Percentiles rank a stretch among this genome's conserved stretches.
These are phyloP conservation scores for Lepeophtheirus nordmannii DNA, from an alignment of 2,888 invertebrate genomes.

Conservation along the genomic window DNA sequence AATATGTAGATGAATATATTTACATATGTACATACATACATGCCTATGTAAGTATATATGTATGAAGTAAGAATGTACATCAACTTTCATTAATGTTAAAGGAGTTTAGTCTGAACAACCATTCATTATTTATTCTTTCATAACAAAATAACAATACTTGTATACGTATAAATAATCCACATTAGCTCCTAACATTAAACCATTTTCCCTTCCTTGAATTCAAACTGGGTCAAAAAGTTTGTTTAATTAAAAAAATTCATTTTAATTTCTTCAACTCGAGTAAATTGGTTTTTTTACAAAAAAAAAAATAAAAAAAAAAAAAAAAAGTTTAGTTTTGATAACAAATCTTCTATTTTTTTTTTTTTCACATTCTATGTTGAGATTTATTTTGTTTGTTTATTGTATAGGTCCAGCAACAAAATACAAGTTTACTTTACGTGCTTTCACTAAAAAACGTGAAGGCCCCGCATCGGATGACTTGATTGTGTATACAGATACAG, in stretches of 20 bases:
- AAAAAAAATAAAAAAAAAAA: background rate
- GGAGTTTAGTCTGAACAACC: too few species aligned
- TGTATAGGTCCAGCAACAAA: too few species aligned
- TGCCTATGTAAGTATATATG: background rate
- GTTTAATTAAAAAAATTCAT: background rate
- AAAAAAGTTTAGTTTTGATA: background rate
- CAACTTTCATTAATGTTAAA: background rate
- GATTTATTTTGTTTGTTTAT: background rate
- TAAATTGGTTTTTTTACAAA: background rate
- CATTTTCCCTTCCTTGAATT: background rate
- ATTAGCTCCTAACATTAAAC: background rate
- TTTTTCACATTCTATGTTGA: background rate
- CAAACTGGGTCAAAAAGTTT: constrained; percentile 1
- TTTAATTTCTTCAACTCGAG: background rate
- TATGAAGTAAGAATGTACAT: background rate
- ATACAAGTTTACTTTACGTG: constrained; percentile 18
- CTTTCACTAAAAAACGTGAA: constrained; percentile 19
- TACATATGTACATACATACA: background rate
- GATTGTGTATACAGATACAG: constrained; percentile 14
- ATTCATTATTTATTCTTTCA: too few species aligned
- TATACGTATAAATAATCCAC: background rate
- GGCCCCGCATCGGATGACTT: constrained; percentile 15
- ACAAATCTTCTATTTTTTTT: background rate
- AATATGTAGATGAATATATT: background rate
- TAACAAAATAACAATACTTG: too few species aligned